These are phyloP conservation scores for Lophochroa leadbeateri DNA, from an alignment of 2,113 vertebrate genomes.

Conservation along the genomic window DNA sequence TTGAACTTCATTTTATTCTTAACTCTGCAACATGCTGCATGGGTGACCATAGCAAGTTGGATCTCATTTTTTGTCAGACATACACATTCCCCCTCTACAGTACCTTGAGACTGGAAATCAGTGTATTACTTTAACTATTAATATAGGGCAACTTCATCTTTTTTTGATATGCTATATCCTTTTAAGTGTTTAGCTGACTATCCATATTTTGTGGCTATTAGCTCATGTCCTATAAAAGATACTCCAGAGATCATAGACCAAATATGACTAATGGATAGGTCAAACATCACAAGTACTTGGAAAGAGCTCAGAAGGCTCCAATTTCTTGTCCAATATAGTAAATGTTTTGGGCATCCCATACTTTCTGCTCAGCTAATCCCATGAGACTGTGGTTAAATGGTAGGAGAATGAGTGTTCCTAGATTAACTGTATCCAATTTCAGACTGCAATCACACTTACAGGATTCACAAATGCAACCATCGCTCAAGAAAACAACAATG, in stretches of 20 bases:
- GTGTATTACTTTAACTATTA: neutral
- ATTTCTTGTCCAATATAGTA: neutral
- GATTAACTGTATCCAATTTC: constrained; percentile 11
- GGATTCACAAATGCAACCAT: neutral
- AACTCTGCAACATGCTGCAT: fast-evolving
- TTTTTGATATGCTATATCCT: neutral
- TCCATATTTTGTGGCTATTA: neutral
- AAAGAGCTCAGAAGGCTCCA: constrained; percentile 2
- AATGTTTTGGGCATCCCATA: constrained; percentile 31
- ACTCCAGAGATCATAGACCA: neutral
- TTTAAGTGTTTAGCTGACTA: neutral
- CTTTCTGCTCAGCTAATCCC: neutral
- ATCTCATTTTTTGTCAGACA: neutral
- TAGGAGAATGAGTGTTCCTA: neutral
- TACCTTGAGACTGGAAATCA: neutral
- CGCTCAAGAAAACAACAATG: neutral
- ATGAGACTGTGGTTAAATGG: neutral
- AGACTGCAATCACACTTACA: neutral
- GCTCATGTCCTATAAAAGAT: constrained; percentile 10
- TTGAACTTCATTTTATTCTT: neutral
- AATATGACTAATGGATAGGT: constrained; percentile 33
- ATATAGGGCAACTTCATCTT: neutral
- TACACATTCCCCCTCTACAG: neutral
- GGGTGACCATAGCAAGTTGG: neutral
- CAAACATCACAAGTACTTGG: constrained; percentile 30